Percentiles rank a stretch among this genome's conserved stretches.
These are phyloP conservation scores for Burhinus oedicnemus DNA, from an alignment of 2,113 vertebrate genomes.

Conservation along the genomic window DNA sequence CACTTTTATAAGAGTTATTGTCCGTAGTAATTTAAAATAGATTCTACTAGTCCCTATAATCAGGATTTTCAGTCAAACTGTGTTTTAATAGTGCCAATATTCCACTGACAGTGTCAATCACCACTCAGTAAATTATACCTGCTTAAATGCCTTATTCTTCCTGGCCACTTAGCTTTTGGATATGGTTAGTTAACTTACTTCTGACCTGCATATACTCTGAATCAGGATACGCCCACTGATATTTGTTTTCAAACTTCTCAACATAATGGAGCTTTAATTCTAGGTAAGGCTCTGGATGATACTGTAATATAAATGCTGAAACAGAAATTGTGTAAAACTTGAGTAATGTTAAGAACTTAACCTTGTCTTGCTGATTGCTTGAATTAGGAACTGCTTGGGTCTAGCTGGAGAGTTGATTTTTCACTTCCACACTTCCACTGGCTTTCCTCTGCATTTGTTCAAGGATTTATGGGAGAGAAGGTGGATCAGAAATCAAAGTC, in stretches of 20 bases:
- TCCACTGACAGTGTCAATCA: neutral
- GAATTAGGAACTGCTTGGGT: neutral
- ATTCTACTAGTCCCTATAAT: neutral
- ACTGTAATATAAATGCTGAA: neutral
- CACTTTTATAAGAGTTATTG: neutral
- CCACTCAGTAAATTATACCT: neutral
- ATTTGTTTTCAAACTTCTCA: neutral
- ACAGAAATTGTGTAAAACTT: neutral
- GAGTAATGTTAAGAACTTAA: neutral
- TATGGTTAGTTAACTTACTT: neutral
- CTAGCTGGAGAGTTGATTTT: neutral
- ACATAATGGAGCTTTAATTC: neutral
- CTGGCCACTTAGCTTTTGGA: neutral
- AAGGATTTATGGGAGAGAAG: neutral
- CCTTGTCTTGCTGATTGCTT: neutral
- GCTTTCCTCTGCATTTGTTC: neutral
- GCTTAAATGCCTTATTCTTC: neutral
- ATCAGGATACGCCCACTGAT: neutral
- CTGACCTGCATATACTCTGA: neutral
- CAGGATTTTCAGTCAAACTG: neutral
- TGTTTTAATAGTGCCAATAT: neutral
- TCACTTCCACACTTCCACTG: neutral
- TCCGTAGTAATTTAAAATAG: neutral
- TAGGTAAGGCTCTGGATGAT: neutral
- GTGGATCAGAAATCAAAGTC: accelerated